These are phyloP conservation scores for Ochotona curzoniae DNA, from an alignment of 2,113 vertebrate species.

Conservation along the genomic window DNA sequence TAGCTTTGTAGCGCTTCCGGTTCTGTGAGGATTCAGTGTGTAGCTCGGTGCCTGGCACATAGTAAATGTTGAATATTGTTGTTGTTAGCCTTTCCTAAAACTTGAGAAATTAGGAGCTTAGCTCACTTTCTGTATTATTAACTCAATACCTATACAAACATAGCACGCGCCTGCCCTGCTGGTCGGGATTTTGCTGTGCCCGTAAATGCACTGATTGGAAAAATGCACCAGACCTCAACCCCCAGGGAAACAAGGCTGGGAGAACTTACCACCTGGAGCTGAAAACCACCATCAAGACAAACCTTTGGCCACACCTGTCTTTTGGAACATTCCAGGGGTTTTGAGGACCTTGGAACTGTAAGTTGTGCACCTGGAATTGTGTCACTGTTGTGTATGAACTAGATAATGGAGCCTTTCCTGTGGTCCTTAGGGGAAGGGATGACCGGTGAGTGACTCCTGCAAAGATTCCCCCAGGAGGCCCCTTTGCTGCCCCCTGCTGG, in stretches of 20 bases:
- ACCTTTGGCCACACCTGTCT: constrained; percentile 26
- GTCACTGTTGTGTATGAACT: constrained; percentile 19
- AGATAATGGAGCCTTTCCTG: constrained; percentile 1
- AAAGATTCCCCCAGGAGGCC: neutral
- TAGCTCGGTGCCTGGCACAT: constrained; percentile 52
- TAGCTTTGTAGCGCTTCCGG: constrained; percentile 64
- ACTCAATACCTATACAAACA: neutral
- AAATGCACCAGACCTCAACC: constrained; percentile 35
- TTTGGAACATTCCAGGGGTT: constrained; percentile 42
- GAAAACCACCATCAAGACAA: neutral
- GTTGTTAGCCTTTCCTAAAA: constrained; percentile 52
- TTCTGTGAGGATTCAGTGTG: constrained; percentile 65
- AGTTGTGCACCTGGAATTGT: constrained; percentile 27
- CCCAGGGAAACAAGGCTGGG: constrained; percentile 24
- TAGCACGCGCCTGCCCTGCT: neutral
- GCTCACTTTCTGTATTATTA: constrained; percentile 49
- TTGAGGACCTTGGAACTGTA: constrained; percentile 31
- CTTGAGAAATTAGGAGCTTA: constrained; percentile 62
- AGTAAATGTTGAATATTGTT: constrained; percentile 64
- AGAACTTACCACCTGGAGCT: neutral
- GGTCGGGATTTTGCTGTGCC: neutral
- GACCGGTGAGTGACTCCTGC: neutral
- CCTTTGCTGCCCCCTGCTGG: constrained; percentile 60
- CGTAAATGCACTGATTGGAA: constrained; percentile 41
- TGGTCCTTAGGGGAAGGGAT: neutral